A percentile compares a stretch with the other conserved stretches of the same genome.
Conservation (phyloP, 2,797 vertebrate genomes). For the Gobionotothen gibberifrons region DNA sequence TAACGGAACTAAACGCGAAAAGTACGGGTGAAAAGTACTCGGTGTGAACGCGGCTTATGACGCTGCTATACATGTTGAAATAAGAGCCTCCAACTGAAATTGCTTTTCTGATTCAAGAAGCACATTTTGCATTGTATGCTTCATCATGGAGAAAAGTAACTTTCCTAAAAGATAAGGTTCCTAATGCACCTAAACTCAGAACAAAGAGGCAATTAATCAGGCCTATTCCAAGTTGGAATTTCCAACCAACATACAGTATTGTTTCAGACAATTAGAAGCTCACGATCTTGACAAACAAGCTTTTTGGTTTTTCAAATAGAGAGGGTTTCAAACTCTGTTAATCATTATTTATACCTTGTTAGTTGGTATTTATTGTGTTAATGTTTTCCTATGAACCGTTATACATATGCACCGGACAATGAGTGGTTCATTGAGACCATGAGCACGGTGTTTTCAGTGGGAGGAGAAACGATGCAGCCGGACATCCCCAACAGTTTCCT, state of each 20-base stretch:
- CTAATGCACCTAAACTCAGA: neutral
- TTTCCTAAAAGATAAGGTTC: neutral
- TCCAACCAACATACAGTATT: neutral
- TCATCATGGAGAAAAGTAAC: neutral
- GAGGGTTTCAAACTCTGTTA: too few relatives aligned
- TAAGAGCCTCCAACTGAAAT: neutral
- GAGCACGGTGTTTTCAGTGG: constrained; percentile 93
- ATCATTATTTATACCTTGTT: neutral
- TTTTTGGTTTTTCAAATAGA: neutral
- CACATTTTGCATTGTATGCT: neutral
- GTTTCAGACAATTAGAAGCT: neutral
- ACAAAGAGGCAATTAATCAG: neutral
- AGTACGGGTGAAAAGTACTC: too few relatives aligned
- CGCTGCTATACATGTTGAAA: neutral
- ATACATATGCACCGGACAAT: constrained; percentile 94
- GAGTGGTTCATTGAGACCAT: constrained; percentile 98
- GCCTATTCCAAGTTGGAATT: too few relatives aligned
- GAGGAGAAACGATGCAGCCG: constrained; percentile 91
- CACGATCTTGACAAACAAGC: neutral
- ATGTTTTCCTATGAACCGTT: constrained; percentile 85
- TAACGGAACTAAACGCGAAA: too few relatives aligned
- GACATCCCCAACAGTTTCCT: constrained; percentile 95
- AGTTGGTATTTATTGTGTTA: neutral
- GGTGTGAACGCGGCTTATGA: too few relatives aligned
- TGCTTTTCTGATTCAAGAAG: neutral